Percentiles rank a stretch among this genome's conserved stretches.
Conservation (phyloP, 30 jellyfish, hydroid and myxozoan genomes). For the Chrysaora quinquecirrha region DNA sequence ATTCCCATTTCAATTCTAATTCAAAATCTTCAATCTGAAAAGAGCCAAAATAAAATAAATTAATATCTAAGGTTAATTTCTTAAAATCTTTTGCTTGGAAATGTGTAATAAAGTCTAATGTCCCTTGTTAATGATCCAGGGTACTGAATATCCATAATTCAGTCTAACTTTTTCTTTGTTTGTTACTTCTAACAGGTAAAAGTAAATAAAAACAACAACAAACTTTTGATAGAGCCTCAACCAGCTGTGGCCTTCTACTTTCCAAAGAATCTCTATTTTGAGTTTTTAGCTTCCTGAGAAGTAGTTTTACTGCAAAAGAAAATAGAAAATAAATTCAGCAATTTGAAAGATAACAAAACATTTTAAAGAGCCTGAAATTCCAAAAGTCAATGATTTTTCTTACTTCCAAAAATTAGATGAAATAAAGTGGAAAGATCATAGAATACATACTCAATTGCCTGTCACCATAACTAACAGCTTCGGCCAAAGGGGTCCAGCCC, state of each 20-base stretch:
- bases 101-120: background rate
- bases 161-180: no score
- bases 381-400: background rate
- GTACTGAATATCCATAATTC: background rate
- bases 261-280: constrained; percentile 81
- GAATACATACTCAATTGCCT: constrained; percentile 76
- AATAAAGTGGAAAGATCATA: no score
- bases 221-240: constrained; percentile 80
- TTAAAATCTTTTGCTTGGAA: no score
- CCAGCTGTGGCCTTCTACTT: constrained; percentile 82
- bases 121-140: background rate
- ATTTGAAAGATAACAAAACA: background rate
- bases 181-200: background rate
- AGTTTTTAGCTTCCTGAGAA: constrained; percentile 61
- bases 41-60: background rate
- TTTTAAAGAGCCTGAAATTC: background rate
- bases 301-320: constrained; percentile 66
- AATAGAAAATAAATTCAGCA: background rate
- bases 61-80: no score
- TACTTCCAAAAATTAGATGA: no score
- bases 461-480: constrained; percentile 96
- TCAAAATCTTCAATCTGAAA: constrained; percentile 63
- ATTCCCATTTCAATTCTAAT: constrained; percentile 90
- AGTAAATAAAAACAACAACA: background rate
- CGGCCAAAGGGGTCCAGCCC: constrained; percentile 99